Base-by-base conservation (phyloP, 2,113 vertebrate species). In the Kobus ellipsiprymnus region DNA sequence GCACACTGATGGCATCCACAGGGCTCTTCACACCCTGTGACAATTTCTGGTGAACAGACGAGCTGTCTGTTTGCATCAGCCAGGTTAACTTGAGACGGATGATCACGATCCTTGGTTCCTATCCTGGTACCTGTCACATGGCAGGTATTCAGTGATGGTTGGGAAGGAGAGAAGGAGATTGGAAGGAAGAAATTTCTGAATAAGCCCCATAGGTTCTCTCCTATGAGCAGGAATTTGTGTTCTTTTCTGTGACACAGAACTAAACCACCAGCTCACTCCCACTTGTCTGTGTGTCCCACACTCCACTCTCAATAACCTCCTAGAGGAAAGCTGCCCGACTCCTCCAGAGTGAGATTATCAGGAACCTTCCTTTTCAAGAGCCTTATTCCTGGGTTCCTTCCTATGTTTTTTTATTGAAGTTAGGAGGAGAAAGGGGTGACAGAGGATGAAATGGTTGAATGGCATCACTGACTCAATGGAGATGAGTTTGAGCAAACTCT, bases 221-320 rank as follows among this genome's bases (percentile, higher is more conserved):
- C 30, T 30, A 55, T 21, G 3, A 33, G 6, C 2, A 36, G 10
- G 5, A 44, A n/a, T 27, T 33, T 81, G 33, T 10, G 57, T 30
- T 94, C 64, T 92, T 30, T 25, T 92, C 30, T 95, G 48, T 62
- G 67, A 84, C 16, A 15, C 30, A 52, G 30, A 95, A 48, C 21
- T 17, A 21, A 2, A 48, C 25, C 13, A n/a, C 9, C 36, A n/a
- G 14, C 44, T 52, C 7, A 7, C 2, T n/a, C 21, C 30, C 7
- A 44, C 48, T 3, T 57, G 3, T 13, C 23, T 33, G 21, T 17
- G 23, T 7, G 4, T 30, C 33, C 23, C 2, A 10, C 2, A 14
- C 15, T 2, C 44, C 27, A 1, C 0, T 77, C 29, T 6, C 54
- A 1, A 2, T 0, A 16, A 3, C 5, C 17, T 48, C 13, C 27